These are phyloP conservation scores for Urocitellus parryii DNA, from an alignment of 2,113 vertebrate species.

Conservation along the genomic window DNA sequence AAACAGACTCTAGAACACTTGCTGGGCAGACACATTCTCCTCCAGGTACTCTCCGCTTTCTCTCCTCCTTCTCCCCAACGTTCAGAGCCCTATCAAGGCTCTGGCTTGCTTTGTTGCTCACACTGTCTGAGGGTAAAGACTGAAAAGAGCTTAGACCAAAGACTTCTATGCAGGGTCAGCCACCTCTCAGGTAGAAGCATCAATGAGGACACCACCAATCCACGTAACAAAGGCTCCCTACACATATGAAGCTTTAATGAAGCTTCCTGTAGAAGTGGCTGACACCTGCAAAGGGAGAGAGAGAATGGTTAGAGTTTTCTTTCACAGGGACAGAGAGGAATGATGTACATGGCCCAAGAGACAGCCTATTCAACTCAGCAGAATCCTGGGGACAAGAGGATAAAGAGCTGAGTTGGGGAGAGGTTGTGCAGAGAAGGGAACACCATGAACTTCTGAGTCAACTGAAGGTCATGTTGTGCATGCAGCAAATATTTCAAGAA, in stretches of 20 bases:
- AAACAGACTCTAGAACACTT: neutral
- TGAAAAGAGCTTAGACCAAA: neutral
- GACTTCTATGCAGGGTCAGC: neutral
- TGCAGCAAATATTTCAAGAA: neutral
- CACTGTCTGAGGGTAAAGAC: neutral
- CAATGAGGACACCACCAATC: neutral
- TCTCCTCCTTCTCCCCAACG: neutral
- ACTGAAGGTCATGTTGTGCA: neutral
- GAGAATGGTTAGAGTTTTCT: neutral
- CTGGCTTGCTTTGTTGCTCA: neutral
- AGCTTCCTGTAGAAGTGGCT: neutral
- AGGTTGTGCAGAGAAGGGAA: neutral
- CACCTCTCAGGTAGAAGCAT: neutral
- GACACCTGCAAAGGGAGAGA: neutral
- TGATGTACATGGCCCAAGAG: neutral
- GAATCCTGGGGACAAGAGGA: neutral
- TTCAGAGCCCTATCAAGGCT: too few relatives aligned
- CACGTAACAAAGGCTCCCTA: neutral
- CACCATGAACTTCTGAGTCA: too few relatives aligned
- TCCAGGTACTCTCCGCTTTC: neutral
- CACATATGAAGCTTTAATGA: neutral
- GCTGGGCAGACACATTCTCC: neutral
- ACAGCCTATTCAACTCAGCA: neutral
- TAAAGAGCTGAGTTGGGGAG: neutral
- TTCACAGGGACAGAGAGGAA: neutral